phyloP scores from a whole-genome alignment of 1,140 invertebrate genomes.

The Teleogryllus occipitalis region DNA sequence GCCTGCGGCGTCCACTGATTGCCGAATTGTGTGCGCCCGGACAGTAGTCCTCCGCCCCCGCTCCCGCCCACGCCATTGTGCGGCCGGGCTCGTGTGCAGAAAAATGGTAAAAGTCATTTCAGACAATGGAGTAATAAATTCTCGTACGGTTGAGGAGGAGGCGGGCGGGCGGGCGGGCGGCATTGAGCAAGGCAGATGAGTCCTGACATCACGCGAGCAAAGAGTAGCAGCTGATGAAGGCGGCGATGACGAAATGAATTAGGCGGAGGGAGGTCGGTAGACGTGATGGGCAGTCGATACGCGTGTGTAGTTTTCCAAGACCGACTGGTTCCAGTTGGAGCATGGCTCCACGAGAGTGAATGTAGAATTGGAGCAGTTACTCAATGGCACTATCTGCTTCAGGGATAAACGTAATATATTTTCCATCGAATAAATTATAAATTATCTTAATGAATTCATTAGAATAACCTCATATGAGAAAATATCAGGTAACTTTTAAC shows the following conservation, averaged over 20 bases:
- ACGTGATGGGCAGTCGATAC: too few species aligned
- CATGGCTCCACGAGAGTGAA: too few species aligned
- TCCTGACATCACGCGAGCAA: background rate
- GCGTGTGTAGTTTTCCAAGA: too few species aligned
- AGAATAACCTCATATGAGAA: too few species aligned
- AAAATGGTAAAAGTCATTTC: slow-evolving; percentile 5
- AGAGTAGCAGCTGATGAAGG: background rate
- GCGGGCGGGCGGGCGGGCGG: too few species aligned
- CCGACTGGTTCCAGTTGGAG: too few species aligned
- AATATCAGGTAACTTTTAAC: too few species aligned
- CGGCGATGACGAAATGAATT: background rate
- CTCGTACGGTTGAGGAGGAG: background rate
- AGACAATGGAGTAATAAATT: background rate
- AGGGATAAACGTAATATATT: too few species aligned
- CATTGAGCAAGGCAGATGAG: background rate
- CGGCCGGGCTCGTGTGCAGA: background rate
- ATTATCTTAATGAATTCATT: too few species aligned
- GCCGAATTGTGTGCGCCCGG: background rate
- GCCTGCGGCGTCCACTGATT: background rate
- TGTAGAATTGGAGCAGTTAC: too few species aligned
- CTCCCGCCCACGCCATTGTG: background rate
- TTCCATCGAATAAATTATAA: too few species aligned
- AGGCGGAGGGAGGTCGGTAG: background rate
- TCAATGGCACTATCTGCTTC: too few species aligned
- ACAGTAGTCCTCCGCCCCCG: background rate